Evolutionary conservation across 2,797 vertebrate species (phyloP).

Genomic region (Mycteria americana): DNA sequence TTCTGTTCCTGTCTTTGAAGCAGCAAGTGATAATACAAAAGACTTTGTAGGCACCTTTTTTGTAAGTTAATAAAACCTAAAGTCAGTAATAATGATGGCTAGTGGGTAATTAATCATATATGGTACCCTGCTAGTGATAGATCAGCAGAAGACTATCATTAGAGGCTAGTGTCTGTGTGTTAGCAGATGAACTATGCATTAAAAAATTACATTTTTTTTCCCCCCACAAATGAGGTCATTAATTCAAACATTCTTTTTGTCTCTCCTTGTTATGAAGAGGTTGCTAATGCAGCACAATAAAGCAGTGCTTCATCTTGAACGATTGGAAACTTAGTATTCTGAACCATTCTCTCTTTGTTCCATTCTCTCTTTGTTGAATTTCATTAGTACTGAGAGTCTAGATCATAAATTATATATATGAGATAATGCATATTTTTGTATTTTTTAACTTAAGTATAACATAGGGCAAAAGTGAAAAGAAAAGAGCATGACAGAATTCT

Average conservation of each 20-base stretch:
- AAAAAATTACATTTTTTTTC: not conserved
- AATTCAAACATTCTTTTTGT: constrained; percentile 22
- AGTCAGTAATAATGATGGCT: not conserved
- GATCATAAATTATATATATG: not conserved
- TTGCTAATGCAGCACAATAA: constrained; percentile 4
- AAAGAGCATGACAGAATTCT: not conserved
- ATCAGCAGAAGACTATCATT: not conserved
- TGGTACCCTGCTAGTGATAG: not conserved
- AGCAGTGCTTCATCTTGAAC: not conserved
- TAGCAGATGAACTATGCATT: not conserved
- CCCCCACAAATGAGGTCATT: not conserved
- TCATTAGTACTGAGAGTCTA: not conserved
- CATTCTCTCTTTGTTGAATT: not conserved
- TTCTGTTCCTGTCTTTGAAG: not conserved
- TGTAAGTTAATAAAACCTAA: not conserved
- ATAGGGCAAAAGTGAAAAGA: not conserved
- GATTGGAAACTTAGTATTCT: not conserved
- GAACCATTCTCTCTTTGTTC: not conserved
- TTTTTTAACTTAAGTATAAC: not conserved
- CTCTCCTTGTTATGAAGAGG: not conserved
- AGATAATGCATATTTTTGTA: not conserved
- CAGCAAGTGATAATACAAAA: not conserved
- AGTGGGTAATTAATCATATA: not conserved
- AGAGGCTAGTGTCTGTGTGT: not conserved
- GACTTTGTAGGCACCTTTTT: not conserved